These are phyloP conservation scores for Cuniculus paca DNA, from an alignment of 2,797 vertebrate genomes.

Conservation along the genomic window DNA sequence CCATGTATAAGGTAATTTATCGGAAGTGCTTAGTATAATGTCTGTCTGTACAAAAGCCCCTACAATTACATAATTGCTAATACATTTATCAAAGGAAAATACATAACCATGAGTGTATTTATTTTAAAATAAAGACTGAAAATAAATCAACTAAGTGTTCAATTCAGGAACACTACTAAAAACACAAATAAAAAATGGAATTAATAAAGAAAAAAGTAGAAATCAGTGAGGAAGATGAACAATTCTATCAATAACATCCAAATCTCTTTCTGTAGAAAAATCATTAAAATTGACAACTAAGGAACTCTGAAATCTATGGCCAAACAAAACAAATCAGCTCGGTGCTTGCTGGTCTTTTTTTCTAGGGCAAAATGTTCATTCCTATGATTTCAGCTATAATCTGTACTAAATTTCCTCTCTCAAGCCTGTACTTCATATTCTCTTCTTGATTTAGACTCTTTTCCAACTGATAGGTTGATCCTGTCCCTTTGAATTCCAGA, in stretches of 20 bases:
- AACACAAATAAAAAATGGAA: background rate
- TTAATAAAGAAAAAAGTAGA: background rate
- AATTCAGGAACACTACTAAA: background rate
- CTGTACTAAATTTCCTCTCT: background rate
- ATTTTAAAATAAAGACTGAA: background rate
- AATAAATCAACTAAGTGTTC: background rate
- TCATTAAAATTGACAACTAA: background rate
- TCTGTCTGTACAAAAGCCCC: background rate
- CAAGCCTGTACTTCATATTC: background rate
- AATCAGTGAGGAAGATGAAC: constrained; percentile 23
- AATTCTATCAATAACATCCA: background rate
- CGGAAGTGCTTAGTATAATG: background rate
- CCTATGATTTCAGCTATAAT: background rate
- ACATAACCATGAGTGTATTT: background rate
- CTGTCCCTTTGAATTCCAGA: background rate
- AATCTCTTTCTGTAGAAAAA: background rate
- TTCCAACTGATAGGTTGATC: background rate
- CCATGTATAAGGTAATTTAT: background rate
- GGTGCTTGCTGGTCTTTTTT: background rate
- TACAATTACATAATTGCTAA: background rate
- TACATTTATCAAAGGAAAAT: background rate
- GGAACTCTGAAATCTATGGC: background rate
- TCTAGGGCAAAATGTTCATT: background rate
- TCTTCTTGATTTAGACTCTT: background rate
- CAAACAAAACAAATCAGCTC: background rate